Conservation (phyloP, 2,797 vertebrate species). For the Halcyon smyrnensis region DNA sequence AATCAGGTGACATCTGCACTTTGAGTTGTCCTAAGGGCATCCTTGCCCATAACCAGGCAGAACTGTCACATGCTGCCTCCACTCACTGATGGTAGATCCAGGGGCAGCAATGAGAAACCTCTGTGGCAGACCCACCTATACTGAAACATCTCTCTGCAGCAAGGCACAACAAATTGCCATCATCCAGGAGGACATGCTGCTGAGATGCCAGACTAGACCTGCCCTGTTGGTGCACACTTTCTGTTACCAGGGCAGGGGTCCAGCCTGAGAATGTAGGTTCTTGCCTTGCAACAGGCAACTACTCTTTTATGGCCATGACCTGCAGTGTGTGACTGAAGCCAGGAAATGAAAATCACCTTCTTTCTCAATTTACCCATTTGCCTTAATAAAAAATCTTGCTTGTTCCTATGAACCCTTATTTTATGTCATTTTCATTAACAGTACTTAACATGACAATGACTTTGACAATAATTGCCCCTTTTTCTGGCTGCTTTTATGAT, state of each 20-base stretch:
- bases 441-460: background rate
- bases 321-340: background rate
- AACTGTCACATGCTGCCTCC: accelerated
- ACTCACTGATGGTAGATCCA: background rate
- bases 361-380: background rate
- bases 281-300: accelerated
- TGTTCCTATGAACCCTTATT: background rate
- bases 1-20: background rate
- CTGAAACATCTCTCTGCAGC: background rate
- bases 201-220: background rate
- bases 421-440: background rate
- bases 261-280: accelerated
- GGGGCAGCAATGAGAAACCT: accelerated
- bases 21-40: background rate
- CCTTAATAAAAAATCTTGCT: background rate
- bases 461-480: background rate
- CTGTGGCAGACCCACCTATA: background rate
- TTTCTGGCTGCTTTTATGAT: background rate
- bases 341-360: slow-evolving; percentile 32
- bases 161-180: no score
- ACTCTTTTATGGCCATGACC: background rate
- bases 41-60: background rate
- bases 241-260: background rate
- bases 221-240: accelerated
- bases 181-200: background rate